Evolutionary conservation across 2,888 invertebrate genomes (phyloP).

Genomic region (Pseudococcus viburni): DNA sequence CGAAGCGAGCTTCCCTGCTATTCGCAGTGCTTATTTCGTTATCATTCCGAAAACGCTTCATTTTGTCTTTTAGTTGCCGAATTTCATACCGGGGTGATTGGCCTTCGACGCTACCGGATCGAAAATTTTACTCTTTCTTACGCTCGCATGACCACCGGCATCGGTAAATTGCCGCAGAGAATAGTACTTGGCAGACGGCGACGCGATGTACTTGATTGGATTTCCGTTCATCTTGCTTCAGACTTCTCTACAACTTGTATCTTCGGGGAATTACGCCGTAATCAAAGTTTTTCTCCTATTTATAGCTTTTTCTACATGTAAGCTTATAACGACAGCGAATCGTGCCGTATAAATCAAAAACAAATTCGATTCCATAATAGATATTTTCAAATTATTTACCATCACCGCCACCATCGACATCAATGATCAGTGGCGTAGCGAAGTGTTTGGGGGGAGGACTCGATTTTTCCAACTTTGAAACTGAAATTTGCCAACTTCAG

Average conservation of each 20-base stretch:
- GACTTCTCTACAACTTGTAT: not conserved
- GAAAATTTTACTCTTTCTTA: not conserved
- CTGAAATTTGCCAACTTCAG: too few relatives aligned
- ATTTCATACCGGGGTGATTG: not conserved
- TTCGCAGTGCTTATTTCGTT: not conserved
- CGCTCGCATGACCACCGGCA: not conserved
- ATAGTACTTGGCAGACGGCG: conserved; percentile 7
- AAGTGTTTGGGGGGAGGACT: too few relatives aligned
- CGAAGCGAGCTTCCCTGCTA: not conserved
- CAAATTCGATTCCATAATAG: not conserved
- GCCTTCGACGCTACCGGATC: not conserved
- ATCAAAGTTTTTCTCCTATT: conserved; percentile 15
- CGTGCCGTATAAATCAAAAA: not conserved
- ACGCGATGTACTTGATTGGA: not conserved
- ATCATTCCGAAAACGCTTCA: not conserved
- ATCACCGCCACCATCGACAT: too few relatives aligned
- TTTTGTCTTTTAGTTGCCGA: not conserved
- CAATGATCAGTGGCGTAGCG: too few relatives aligned
- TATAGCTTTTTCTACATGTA: not conserved
- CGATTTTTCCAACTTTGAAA: too few relatives aligned
- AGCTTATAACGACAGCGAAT: not conserved
- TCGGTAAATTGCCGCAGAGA: not conserved
- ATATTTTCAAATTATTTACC: too few relatives aligned
- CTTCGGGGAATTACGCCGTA: not conserved
- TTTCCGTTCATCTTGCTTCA: not conserved